Evolutionary conservation across 2,888 invertebrate species (phyloP).

Genomic region (Gymnocheta viridis): DNA sequence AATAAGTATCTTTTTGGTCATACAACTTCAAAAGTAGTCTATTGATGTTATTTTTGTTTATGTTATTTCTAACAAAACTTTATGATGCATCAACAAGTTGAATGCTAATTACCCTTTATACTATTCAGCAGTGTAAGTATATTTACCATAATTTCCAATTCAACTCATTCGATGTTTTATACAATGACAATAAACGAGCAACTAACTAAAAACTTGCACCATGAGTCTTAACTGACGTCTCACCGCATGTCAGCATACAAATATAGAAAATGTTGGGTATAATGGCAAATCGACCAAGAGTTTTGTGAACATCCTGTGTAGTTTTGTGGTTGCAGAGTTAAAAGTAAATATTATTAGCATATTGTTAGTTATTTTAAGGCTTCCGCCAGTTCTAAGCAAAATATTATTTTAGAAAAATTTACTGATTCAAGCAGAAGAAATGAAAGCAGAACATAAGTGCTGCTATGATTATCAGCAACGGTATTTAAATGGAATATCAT

Average conservation of each 20-base stretch:
- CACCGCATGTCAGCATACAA: conserved; percentile 5
- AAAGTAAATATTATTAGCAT: conserved; percentile 64
- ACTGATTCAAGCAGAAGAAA: not conserved
- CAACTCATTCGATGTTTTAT: conserved; percentile 47
- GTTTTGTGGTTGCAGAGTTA: conserved; percentile 42
- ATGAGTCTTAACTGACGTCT: conserved; percentile 11
- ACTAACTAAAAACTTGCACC: conserved; percentile 6
- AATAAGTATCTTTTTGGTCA: conserved; percentile 52
- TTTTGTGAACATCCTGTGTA: conserved; percentile 33
- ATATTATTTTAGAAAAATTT: conserved; percentile 45
- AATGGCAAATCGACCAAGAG: conserved; percentile 32
- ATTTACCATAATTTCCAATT: conserved; percentile 44
- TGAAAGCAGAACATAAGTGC: not conserved
- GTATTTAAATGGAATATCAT: too few species aligned
- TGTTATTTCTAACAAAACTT: conserved; percentile 60
- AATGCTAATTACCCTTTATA: conserved; percentile 62
- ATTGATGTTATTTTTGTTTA: conserved; percentile 32
- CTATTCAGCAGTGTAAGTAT: not conserved
- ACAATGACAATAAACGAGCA: conserved; percentile 46
- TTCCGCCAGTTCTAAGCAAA: conserved; percentile 54
- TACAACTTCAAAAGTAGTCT: conserved; percentile 40
- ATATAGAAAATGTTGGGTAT: conserved; percentile 6
- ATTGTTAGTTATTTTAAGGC: conserved; percentile 63
- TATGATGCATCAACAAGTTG: conserved; percentile 67
- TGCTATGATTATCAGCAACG: not conserved